A percentile compares a stretch with the other conserved stretches of the same genome.
These are phyloP conservation scores for Chionoecetes opilio DNA, from an alignment of 1,140 invertebrate genomes.

Conservation along the genomic window DNA sequence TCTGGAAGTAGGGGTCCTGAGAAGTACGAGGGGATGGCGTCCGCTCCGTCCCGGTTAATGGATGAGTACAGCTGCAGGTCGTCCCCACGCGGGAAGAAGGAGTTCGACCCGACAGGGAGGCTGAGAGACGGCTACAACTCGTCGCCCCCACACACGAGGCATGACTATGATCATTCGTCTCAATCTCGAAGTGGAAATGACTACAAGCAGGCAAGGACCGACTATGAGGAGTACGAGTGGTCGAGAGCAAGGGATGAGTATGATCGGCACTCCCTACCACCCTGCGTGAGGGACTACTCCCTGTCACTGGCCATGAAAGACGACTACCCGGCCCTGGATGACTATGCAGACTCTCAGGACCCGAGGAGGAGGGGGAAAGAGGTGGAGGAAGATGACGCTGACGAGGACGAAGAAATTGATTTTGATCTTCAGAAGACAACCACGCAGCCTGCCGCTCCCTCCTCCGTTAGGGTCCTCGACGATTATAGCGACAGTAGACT, in stretches of 20 bases:
- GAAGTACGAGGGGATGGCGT: constrained; percentile 57
- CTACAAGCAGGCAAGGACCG: constrained; percentile 35
- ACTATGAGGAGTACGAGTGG: neutral
- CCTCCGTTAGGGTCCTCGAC: constrained; percentile 1
- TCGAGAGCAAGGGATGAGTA: constrained; percentile 47
- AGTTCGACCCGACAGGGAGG: constrained; percentile 44
- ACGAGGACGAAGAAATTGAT: constrained; percentile 4
- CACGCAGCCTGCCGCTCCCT: neutral
- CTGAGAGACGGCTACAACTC: constrained; percentile 61
- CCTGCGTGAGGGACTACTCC: neutral
- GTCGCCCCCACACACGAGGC: neutral
- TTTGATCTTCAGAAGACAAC: neutral
- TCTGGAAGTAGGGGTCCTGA: constrained; percentile 30
- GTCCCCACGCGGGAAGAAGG: constrained; percentile 42
- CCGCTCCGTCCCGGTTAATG: constrained; percentile 59
- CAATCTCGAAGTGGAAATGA: constrained; percentile 48
- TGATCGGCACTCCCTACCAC: neutral
- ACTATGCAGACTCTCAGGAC: constrained; percentile 33
- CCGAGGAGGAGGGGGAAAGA: neutral
- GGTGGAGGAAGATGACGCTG: neutral
- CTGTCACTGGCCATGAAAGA: constrained; percentile 15
- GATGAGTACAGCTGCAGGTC: constrained; percentile 63
- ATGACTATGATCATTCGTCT: constrained; percentile 61
- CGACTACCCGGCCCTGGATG: neutral
- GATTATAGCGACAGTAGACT: neutral